phyloP scores from a whole-genome alignment of 1,140 invertebrate species.

The Drosophila nasuta region DNA sequence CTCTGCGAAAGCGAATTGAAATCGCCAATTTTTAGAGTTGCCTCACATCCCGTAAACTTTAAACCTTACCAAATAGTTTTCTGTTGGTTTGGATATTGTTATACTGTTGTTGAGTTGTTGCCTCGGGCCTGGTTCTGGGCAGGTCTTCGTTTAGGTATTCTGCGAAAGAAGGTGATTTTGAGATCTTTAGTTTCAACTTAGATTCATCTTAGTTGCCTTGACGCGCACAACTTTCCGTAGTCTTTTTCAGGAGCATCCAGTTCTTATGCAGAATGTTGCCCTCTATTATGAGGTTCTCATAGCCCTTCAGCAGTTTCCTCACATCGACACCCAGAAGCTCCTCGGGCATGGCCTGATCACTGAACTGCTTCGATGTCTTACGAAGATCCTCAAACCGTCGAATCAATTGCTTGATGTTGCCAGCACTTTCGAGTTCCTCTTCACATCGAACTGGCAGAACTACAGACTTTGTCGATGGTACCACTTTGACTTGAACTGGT shows the following conservation, averaged over 20 bases:
- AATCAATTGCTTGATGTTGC: constrained; percentile 61
- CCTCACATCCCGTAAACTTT: neutral
- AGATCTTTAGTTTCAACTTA: constrained; percentile 12
- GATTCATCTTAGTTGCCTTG: constrained; percentile 22
- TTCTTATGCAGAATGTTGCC: constrained; percentile 57
- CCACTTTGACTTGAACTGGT: neutral
- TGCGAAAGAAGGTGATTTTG: constrained; percentile 40
- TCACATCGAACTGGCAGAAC: neutral
- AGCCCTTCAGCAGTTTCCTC: constrained; percentile 53
- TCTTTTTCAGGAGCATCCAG: constrained; percentile 58
- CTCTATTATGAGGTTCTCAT: constrained; percentile 62
- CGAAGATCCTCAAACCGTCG: constrained; percentile 64
- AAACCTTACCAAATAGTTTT: constrained; percentile 9
- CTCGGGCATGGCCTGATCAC: constrained; percentile 54
- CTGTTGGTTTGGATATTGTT: neutral
- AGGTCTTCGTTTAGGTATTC: constrained; percentile 9
- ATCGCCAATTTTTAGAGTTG: constrained; percentile 8
- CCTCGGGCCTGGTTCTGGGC: neutral
- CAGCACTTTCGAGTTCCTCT: neutral
- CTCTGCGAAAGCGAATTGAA: constrained; percentile 3
- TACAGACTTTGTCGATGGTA: neutral
- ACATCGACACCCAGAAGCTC: constrained; percentile 66
- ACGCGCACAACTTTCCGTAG: constrained; percentile 58
- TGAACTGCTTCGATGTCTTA: constrained; percentile 54
- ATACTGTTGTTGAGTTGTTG: neutral